Evolutionary conservation across 2,888 invertebrate genomes (phyloP), one percentile per base, ranked within the genome.

Genomic region (Apamea epomidion): DNA sequence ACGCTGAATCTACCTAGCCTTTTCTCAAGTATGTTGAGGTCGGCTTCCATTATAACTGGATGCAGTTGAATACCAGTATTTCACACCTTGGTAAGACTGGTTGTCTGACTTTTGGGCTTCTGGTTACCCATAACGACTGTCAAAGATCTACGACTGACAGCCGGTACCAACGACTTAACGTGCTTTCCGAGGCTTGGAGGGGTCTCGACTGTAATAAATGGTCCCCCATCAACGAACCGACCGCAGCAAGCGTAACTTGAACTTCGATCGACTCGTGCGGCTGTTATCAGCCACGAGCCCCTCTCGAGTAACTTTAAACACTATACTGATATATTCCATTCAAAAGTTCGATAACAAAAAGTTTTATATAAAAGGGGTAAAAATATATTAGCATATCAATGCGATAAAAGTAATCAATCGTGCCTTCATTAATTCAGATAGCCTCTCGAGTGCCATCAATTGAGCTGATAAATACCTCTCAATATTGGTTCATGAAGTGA

Each of bases 331-430:
- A 58, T 58, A 80, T 76, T 29, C 7, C 60, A 58, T 51, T 74
- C 29, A n/a, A 83, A 60, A 74, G 5, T 69, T 68, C n/a, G 29
- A 62, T 84, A 75, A 62, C 62, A 71, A 81, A 74, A 16, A 58
- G 78, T 80, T 70, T 58, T 48, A 58, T 68, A 48, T 60, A 76
- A 84, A 73, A 72, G 42, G 45, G n/a, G 42, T 48, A 51, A 77
- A 51, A 82, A 81, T 84, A 75, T 80, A 88, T 88, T 82, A 85
- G 65, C 85, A 86, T 89, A 91, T 88, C 89, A 85, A 88, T 88
- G 54, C 68, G 87, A 89, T 91, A 90, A 89, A 87, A 80, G 85
- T 87, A 91, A 90, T 92, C 89, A 90, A 89, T 90, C 87, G 79
- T 74, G 77, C 77, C 74, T 89, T 91, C 81, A 92, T 89, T 90